Evolutionary conservation across 2,888 invertebrate genomes (phyloP).

Genomic region (Bellardia pandia): DNA sequence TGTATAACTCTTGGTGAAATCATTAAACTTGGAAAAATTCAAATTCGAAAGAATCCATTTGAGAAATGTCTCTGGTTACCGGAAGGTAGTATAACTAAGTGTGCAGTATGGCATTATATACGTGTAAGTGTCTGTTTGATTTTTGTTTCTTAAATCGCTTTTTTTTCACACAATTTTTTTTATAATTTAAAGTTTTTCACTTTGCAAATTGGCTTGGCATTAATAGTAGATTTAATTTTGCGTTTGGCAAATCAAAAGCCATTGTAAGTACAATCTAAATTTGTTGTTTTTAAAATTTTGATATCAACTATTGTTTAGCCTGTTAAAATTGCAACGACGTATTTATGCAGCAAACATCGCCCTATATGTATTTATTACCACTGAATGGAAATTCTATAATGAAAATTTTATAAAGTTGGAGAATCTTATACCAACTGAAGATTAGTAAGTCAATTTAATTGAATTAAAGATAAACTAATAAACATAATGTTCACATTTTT

Average conservation of each 20-base stretch:
- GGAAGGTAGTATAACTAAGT: constrained; percentile 86
- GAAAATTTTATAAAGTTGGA: constrained; percentile 83
- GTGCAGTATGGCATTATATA: constrained; percentile 87
- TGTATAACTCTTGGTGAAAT: constrained; percentile 88
- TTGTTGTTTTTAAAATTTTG: background rate
- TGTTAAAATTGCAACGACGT: constrained; percentile 91
- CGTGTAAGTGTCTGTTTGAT: constrained; percentile 82
- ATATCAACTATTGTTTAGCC: constrained; percentile 84
- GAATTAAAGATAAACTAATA: background rate
- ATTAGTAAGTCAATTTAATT: constrained; percentile 36
- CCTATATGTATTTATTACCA: constrained; percentile 89
- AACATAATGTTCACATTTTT: background rate
- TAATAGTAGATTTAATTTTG: constrained; percentile 88
- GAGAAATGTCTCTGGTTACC: constrained; percentile 89
- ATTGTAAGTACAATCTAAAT: constrained; percentile 85
- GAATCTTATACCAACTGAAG: constrained; percentile 57
- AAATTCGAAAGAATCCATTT: constrained; percentile 87
- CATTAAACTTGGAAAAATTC: constrained; percentile 85
- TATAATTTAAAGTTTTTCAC: constrained; percentile 85
- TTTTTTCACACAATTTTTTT: background rate
- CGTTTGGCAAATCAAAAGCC: constrained; percentile 89
- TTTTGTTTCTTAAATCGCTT: background rate
- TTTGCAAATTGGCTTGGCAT: constrained; percentile 91
- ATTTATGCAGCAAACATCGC: constrained; percentile 91
- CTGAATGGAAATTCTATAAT: constrained; percentile 91